A percentile compares a stretch with the other conserved stretches of the same genome.
Evolutionary conservation across 2,797 vertebrate genomes (phyloP).

Genomic region (Channallabes apus): DNA sequence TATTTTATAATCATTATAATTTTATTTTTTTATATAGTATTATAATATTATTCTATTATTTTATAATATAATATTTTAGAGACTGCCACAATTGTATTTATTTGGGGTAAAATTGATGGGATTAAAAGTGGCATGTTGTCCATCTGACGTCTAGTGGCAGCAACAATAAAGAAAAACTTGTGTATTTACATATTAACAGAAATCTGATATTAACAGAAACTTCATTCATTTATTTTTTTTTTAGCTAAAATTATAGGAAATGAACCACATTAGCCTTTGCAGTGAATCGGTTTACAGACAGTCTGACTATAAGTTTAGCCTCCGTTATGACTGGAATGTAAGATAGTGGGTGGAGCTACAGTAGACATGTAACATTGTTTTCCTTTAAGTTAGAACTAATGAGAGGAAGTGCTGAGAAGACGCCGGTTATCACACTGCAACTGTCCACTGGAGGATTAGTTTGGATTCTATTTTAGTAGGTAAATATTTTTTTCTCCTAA

Average conservation of each 20-base stretch:
- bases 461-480: slow-evolving; percentile 4
- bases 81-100: background rate
- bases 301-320: no score
- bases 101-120: background rate
- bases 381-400: slow-evolving; percentile 62
- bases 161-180: background rate
- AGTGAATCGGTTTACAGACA: background rate
- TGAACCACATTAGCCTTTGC: background rate
- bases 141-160: background rate
- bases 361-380: slow-evolving; percentile 47
- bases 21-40: no score
- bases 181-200: background rate
- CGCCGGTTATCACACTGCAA: slow-evolving; percentile 24
- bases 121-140: background rate
- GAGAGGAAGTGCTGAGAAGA: slow-evolving; percentile 16
- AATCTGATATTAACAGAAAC: background rate
- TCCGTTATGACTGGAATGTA: slow-evolving; percentile 30
- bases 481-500: background rate
- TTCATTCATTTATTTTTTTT: background rate
- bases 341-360: slow-evolving; percentile 67
- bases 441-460: background rate
- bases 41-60: no score
- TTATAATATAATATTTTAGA: background rate
- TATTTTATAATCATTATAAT: no score
- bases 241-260: background rate